Evolutionary conservation across 2,888 invertebrate genomes (phyloP).

Genomic region (Phyto melanocephala): DNA sequence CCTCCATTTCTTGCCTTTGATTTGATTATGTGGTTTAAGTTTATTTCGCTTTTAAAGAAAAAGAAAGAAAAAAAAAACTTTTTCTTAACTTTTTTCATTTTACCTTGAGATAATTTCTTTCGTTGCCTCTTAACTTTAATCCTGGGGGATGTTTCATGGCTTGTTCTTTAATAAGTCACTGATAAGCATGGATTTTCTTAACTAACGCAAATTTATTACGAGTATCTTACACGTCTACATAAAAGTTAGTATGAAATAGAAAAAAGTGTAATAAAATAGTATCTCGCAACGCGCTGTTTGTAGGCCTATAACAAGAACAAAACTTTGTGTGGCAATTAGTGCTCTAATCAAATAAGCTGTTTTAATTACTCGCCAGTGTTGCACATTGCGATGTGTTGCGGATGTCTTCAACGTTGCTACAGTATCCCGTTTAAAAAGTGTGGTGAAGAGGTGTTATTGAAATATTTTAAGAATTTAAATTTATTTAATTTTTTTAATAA

Average conservation of each 20-base stretch:
- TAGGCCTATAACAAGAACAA: conserved; percentile 42
- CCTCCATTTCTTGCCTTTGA: not conserved
- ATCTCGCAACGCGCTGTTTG: conserved; percentile 17
- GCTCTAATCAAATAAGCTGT: conserved; percentile 70
- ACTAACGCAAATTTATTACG: conserved; percentile 63
- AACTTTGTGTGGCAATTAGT: conserved; percentile 68
- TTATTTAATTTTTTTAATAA: no score
- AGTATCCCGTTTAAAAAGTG: no score
- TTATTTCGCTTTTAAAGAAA: conserved; percentile 45
- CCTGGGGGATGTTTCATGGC: conserved; percentile 49
- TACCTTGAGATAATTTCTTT: conserved; percentile 16
- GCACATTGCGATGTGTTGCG: not conserved
- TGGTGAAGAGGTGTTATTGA: not conserved
- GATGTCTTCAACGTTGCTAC: not conserved
- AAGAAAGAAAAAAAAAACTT: conserved; percentile 43
- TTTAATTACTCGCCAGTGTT: conserved; percentile 66
- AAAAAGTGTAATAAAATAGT: conserved; percentile 19
- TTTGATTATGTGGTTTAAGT: conserved; percentile 38
- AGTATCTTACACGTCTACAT: conserved; percentile 2
- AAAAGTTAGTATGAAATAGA: not conserved
- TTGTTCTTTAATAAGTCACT: conserved; percentile 50
- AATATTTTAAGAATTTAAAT: not conserved
- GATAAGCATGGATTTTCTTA: conserved; percentile 66
- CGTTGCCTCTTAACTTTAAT: conserved; percentile 39
- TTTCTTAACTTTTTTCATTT: conserved; percentile 1